phyloP scores from a whole-genome alignment of 2,888 invertebrate species.

The Caenorhabditis sp. region DNA sequence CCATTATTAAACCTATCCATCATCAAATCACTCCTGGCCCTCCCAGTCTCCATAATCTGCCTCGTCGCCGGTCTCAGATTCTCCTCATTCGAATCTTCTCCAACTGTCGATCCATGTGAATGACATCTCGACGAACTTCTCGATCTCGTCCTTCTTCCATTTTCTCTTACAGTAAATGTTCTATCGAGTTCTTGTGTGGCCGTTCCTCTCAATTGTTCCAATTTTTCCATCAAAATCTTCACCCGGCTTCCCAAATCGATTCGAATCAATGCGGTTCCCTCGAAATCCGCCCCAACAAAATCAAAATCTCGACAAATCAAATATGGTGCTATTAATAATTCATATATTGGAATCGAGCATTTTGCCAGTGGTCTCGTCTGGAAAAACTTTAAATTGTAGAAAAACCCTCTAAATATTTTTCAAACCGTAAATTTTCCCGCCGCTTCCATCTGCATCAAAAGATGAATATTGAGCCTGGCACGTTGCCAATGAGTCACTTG shows the following conservation, averaged over 20 bases:
- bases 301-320: constrained; percentile 45
- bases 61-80: background rate
- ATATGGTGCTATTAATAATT: constrained; percentile 45
- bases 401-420: too few relatives aligned
- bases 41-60: background rate
- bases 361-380: constrained; percentile 47
- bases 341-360: constrained; percentile 36
- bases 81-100: background rate
- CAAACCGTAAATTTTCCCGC: constrained; percentile 26
- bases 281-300: constrained; percentile 42
- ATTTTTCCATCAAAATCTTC: constrained; percentile 32
- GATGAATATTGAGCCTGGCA: constrained; percentile 17
- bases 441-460: constrained; percentile 20
- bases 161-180: background rate
- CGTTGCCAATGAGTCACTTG: constrained; percentile 24
- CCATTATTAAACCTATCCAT: too few relatives aligned
- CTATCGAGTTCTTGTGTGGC: too few relatives aligned
- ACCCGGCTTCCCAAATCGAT: constrained; percentile 46
- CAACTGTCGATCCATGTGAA: background rate
- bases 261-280: constrained; percentile 38
- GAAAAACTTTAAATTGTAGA: too few relatives aligned
- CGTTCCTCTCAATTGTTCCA: constrained; percentile 35
- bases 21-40: background rate
- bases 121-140: constrained; percentile 42
- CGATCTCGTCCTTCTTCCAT: constrained; percentile 27